Evolutionary conservation across 2,888 invertebrate genomes (phyloP).

Genomic region (Serripes groenlandicus): DNA sequence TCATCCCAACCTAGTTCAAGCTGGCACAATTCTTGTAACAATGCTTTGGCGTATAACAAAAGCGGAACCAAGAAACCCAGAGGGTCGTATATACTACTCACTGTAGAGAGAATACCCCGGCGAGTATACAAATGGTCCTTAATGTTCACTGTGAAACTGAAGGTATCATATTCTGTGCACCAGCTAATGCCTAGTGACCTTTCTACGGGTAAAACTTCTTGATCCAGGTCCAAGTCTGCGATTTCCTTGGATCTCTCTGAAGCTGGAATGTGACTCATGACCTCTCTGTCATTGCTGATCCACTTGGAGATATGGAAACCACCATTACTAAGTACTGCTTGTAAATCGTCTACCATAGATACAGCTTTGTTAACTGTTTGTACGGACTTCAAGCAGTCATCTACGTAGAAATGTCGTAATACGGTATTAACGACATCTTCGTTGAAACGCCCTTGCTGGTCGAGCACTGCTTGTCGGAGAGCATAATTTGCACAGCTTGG

Average conservation of each 20-base stretch:
- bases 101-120: conserved; percentile 52
- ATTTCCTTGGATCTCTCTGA: conserved; percentile 41
- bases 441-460: conserved; percentile 10
- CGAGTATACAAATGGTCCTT: conserved; percentile 53
- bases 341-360: conserved; percentile 27
- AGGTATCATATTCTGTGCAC: conserved; percentile 35
- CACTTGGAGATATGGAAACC: conserved; percentile 63
- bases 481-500: conserved; percentile 47
- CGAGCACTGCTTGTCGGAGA: conserved; percentile 18
- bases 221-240: conserved; percentile 36
- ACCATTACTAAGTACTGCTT: conserved; percentile 43
- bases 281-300: conserved; percentile 48
- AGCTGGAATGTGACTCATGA: conserved; percentile 55
- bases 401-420: conserved; percentile 52
- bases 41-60: conserved; percentile 26
- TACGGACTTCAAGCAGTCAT: conserved; percentile 58
- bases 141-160: conserved; percentile 40
- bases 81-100: conserved; percentile 61
- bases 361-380: conserved; percentile 9
- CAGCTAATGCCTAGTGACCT: conserved; percentile 56
- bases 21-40: conserved; percentile 34
- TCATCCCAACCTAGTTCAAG: conserved; percentile 36
- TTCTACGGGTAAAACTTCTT: conserved; percentile 44
- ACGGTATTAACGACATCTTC: conserved; percentile 46
- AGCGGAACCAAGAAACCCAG: conserved; percentile 52